phyloP scores from a whole-genome alignment of 2,888 invertebrate genomes.

The Agrochola circellaris region DNA sequence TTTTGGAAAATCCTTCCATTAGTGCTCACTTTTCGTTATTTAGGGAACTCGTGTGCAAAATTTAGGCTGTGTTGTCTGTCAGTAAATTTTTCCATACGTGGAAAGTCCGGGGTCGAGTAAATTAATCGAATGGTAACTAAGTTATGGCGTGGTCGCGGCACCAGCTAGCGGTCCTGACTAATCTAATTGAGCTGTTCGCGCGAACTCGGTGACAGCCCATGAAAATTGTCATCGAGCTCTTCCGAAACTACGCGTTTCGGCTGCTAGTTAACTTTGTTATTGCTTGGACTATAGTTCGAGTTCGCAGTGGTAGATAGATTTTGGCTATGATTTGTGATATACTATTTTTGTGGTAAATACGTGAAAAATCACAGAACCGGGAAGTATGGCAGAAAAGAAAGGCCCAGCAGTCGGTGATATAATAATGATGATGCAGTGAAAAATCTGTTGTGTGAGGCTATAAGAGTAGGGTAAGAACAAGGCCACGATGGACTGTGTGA shows the following conservation, averaged over 20 bases:
- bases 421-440: too few relatives aligned
- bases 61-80: too few relatives aligned
- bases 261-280: neutral
- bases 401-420: too few relatives aligned
- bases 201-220: too few relatives aligned
- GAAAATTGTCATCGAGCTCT: neutral
- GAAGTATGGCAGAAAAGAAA: too few relatives aligned
- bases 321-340: neutral
- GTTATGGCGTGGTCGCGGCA: neutral
- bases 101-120: neutral
- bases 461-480: too few relatives aligned
- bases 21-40: too few relatives aligned
- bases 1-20: too few relatives aligned
- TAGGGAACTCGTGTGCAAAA: too few relatives aligned
- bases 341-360: neutral
- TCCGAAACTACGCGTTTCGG: neutral
- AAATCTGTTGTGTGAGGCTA: too few relatives aligned
- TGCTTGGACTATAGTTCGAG: neutral
- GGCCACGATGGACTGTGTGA: too few relatives aligned
- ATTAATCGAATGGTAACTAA: neutral
- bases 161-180: neutral
- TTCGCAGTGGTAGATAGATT: neutral
- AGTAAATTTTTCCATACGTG: neutral
- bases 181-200: neutral
- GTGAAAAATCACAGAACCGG: neutral